Evolutionary conservation across 2,888 invertebrate genomes (phyloP), one percentile per base, ranked within the genome.

Genomic region (Idaea dimidiata): DNA sequence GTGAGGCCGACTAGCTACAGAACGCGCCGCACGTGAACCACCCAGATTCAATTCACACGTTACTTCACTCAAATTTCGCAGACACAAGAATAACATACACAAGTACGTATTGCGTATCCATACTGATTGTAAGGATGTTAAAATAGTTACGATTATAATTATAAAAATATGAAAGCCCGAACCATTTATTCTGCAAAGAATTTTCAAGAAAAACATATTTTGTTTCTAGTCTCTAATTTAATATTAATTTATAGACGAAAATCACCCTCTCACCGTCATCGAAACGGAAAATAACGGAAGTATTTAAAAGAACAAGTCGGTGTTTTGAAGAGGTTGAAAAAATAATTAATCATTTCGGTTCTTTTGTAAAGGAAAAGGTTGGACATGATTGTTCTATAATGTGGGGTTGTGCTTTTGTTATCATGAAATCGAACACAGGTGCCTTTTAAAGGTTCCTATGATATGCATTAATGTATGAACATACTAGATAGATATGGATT

Each of bases 201-300:
- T 57, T 59, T 63, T 56, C 57, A 54, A 65, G 72, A 76, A 80
- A 77, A 86, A 81, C 80, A 80, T 82, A 74, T 81, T 84, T 84
- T 81, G 76, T 73, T 78, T 78, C 80, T 79, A 83, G 85, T 81
- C 83, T 82, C 78, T 85, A 88, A 87, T 91, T 87, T 83, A 87
- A 84, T 88, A 90, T 88, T 88, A 88, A 89, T 89, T 91, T 89
- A 82, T 87, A 84, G 84, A 81, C 83, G 80, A 84, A 88, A 87
- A 87, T 82, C 84, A 82, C 86, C 86, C 84, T 84, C 88, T 87
- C 84, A 83, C 81, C 84, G 86, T 82, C 88, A 89, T 86, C 87
- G 89, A 86, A 84, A 87, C 83, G 90, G 90, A 92, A 92, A 92
- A 92, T 91, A 89, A 84, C 89, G 91, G 91, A 91, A 89, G 90